These are phyloP conservation scores for Phrynocephalus forsythii DNA, from an alignment of 2,797 vertebrate genomes.

Conservation along the genomic window DNA sequence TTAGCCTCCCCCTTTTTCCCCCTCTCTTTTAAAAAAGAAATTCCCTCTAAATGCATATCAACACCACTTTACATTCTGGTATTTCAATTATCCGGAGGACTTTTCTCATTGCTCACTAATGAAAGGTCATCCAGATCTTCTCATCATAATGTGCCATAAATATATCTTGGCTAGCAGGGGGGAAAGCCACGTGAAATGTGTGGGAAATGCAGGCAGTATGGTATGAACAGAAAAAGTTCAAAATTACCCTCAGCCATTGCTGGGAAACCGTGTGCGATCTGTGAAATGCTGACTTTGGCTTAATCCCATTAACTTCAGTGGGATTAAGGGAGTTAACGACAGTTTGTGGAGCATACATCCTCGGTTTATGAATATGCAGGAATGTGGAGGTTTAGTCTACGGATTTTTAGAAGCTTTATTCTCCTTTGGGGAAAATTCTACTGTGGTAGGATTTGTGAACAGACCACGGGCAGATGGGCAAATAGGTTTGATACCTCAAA, in stretches of 20 bases:
- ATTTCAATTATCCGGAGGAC: slow-evolving; percentile 57
- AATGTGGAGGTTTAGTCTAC: not conserved
- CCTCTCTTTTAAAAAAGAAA: not conserved
- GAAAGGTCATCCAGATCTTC: slow-evolving; percentile 53
- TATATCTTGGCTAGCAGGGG: slow-evolving; percentile 42
- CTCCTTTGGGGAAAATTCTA: not conserved
- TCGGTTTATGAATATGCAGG: slow-evolving; percentile 1
- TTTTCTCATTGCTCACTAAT: slow-evolving; percentile 56
- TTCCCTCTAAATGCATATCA: not conserved
- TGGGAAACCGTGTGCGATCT: slow-evolving; percentile 3
- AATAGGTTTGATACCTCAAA: too few species aligned
- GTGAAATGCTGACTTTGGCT: not conserved
- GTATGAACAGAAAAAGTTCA: slow-evolving; percentile 2
- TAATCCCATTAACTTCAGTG: slow-evolving; percentile 4
- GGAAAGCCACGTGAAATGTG: slow-evolving; percentile 56
- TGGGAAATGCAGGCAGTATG: slow-evolving; percentile 25
- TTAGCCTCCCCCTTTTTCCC: too few species aligned
- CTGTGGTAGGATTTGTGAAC: not conserved
- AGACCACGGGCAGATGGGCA: not conserved
- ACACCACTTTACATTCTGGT: not conserved
- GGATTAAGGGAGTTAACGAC: not conserved
- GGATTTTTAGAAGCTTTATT: not conserved
- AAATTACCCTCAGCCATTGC: not conserved
- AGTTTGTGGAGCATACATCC: not conserved
- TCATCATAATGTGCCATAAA: slow-evolving; percentile 55